These are phyloP conservation scores for Eulemur coronatus DNA, from an alignment of 2,797 vertebrate species.

Conservation along the genomic window DNA sequence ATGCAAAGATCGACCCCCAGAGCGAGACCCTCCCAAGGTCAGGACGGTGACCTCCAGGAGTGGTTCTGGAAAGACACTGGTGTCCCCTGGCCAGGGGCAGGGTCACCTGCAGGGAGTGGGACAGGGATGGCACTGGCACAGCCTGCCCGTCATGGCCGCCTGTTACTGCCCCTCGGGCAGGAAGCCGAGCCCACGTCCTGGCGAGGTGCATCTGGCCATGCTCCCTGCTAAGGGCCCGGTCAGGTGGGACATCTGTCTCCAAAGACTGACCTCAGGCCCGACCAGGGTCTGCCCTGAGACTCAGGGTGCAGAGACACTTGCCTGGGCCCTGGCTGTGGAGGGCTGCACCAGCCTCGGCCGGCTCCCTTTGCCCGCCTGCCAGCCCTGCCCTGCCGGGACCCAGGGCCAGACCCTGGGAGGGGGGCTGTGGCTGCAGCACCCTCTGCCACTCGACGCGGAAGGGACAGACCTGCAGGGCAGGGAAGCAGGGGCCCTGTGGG, in stretches of 20 bases:
- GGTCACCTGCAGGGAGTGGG: too few relatives aligned
- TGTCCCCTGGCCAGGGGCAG: too few relatives aligned
- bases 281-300: background rate
- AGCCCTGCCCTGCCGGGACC: background rate
- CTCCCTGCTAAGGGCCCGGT: background rate
- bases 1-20: background rate
- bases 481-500: rapidly evolving
- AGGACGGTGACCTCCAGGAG: rapidly evolving
- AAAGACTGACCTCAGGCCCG: background rate
- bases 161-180: background rate
- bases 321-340: background rate
- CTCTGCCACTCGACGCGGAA: background rate
- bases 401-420: background rate
- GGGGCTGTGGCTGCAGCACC: background rate
- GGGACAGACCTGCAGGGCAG: too few relatives aligned
- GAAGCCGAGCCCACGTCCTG: background rate
- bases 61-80: rapidly evolving
- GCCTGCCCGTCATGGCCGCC: background rate
- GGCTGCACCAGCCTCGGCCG: background rate
- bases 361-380: background rate
- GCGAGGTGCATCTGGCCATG: background rate
- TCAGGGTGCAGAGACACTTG: background rate
- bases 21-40: background rate
- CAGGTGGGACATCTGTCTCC: background rate
- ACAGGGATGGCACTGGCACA: background rate